Evolutionary conservation across 2,888 invertebrate species (phyloP).

Genomic region (Acanthosepion lycidas): DNA sequence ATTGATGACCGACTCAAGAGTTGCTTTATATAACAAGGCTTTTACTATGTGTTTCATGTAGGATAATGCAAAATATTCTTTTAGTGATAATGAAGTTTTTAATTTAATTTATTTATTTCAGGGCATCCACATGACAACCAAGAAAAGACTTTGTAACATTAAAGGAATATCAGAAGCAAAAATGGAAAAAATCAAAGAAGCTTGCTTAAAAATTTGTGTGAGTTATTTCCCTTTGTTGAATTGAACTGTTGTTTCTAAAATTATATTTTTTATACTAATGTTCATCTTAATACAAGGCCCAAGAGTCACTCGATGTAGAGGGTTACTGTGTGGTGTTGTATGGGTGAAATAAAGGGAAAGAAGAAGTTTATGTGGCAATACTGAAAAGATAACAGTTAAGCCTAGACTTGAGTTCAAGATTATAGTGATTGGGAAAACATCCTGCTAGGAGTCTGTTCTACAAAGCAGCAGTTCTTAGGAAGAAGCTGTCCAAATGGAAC

Average conservation of each 20-base stretch:
- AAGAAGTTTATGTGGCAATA: too few species aligned
- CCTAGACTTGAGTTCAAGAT: too few species aligned
- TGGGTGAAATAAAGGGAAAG: too few species aligned
- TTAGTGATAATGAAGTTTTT: neutral
- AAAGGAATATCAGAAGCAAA: constrained; percentile 86
- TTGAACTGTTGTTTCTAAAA: neutral
- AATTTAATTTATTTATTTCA: constrained; percentile 53
- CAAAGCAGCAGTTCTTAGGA: too few species aligned
- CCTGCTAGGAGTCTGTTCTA: too few species aligned
- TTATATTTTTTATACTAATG: too few species aligned
- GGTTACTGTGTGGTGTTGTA: too few species aligned
- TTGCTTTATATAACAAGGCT: neutral
- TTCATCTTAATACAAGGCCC: too few species aligned
- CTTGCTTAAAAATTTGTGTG: constrained; percentile 80
- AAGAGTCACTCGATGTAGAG: too few species aligned
- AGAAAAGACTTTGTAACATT: constrained; percentile 82
- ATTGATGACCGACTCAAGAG: neutral
- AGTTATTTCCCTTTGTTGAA: constrained; percentile 33
- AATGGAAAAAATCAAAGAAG: constrained; percentile 87
- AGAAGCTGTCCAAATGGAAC: too few species aligned
- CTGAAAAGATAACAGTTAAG: too few species aligned
- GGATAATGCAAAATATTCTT: neutral
- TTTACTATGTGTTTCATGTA: neutral
- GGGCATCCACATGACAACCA: constrained; percentile 87
- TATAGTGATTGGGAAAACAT: too few species aligned